phyloP scores from a whole-genome alignment of 1,140 invertebrate genomes.

The Procambarus clarkii region DNA sequence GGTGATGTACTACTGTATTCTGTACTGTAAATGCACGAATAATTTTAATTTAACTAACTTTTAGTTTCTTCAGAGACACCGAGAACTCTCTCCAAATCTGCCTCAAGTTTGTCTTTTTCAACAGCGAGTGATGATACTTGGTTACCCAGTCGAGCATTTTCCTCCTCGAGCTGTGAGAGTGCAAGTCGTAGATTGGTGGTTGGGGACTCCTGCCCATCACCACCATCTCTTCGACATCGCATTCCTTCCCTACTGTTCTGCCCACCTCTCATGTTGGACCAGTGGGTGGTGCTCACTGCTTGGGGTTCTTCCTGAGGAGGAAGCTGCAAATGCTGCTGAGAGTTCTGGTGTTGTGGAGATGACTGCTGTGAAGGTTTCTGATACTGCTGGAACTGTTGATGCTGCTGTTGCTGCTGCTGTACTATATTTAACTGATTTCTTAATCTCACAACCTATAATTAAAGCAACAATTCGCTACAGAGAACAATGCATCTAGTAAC shows the following conservation, averaged over 20 bases:
- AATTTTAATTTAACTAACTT: conserved; percentile 31
- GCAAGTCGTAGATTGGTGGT: conserved; percentile 32
- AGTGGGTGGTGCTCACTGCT: not conserved
- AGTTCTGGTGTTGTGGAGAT: not conserved
- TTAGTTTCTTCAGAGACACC: conserved; percentile 52
- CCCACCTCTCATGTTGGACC: conserved; percentile 5
- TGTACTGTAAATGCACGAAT: no score
- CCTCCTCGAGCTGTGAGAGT: conserved; percentile 45
- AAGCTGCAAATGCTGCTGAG: not conserved
- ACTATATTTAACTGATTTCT: conserved; percentile 68
- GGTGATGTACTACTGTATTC: no score
- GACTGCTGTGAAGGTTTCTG: conserved; percentile 34
- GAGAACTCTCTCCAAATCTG: conserved; percentile 57
- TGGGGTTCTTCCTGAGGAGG: conserved; percentile 16
- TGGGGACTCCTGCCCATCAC: conserved; percentile 60
- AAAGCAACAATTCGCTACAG: not conserved
- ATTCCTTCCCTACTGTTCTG: conserved; percentile 24
- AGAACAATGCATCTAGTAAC: not conserved
- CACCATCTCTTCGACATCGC: conserved; percentile 21
- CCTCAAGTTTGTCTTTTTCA: conserved; percentile 50
- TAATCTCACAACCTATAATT: conserved; percentile 66
- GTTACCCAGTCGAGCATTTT: conserved; percentile 41
- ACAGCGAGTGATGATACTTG: conserved; percentile 28
- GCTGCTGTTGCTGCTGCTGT: conserved; percentile 60
- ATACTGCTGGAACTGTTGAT: conserved; percentile 36